Evolutionary conservation across 2,113 vertebrate species (phyloP).

Genomic region (Corvus moneduloides): DNA sequence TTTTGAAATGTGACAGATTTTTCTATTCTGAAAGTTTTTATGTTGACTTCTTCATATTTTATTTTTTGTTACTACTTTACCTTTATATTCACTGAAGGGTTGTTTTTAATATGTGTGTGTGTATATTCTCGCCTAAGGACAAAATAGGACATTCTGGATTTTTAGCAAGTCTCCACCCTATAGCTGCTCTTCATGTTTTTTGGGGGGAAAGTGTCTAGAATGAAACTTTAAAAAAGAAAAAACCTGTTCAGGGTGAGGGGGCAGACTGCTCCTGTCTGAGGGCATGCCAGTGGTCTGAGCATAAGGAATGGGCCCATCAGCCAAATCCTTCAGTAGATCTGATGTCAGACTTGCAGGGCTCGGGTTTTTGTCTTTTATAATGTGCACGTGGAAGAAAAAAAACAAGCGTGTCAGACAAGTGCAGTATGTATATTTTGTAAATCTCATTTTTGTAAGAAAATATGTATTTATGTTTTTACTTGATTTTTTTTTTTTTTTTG

Average conservation of each 20-base stretch:
- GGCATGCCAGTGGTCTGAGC: not conserved
- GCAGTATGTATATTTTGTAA: slow-evolving; percentile 88
- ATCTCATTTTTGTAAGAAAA: slow-evolving; percentile 85
- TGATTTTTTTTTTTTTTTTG: slow-evolving; percentile 66
- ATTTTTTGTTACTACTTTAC: slow-evolving; percentile 52
- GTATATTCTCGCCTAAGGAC: slow-evolving; percentile 45
- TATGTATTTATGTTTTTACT: slow-evolving; percentile 92
- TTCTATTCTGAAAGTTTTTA: slow-evolving; percentile 65
- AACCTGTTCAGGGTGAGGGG: not conserved
- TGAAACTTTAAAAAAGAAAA: not conserved
- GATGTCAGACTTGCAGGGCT: slow-evolving; percentile 39
- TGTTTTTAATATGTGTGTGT: slow-evolving; percentile 48
- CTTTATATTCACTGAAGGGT: slow-evolving; percentile 57
- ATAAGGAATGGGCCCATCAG: slow-evolving; percentile 17
- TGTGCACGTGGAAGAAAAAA: slow-evolving; percentile 66
- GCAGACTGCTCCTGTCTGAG: not conserved
- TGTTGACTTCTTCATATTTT: slow-evolving; percentile 36
- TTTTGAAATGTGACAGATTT: slow-evolving; percentile 69
- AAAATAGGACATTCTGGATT: slow-evolving; percentile 33
- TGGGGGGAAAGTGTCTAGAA: not conserved
- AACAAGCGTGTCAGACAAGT: slow-evolving; percentile 67
- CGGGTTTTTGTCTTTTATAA: slow-evolving; percentile 58
- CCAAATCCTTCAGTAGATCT: slow-evolving; percentile 33
- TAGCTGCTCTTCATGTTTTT: slow-evolving; percentile 22
- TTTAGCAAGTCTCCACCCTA: slow-evolving; percentile 31